Evolutionary conservation across 2,888 invertebrate genomes (phyloP), one percentile per base, ranked within the genome.

Genomic region (Trachelus stipa): DNA sequence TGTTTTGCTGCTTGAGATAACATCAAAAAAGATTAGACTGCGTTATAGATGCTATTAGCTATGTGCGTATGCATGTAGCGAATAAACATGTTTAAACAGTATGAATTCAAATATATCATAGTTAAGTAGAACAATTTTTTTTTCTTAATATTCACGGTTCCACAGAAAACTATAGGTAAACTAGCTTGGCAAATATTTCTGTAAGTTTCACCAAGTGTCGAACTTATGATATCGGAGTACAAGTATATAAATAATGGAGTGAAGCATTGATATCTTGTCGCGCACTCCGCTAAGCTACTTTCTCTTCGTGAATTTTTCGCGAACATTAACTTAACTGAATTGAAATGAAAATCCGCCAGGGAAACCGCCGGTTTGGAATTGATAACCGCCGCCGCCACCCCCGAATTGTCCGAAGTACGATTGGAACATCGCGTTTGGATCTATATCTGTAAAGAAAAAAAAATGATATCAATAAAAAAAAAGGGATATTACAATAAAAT

Each of bases 351-450:
- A 96, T 73, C 94, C 93, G 11, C 93, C 94, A 0, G 95, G 94
- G 90, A 93, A 94, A 34, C 93, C 92, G 56, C 90, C 90, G 11
- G 92, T 91, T 69, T 92, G 92, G 90, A 94, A 94, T 83, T 94
- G 94, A 86, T 93, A 94, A 81, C 92, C 93, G 33, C 89, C 86
- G 77, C 92, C 92, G 35, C 92, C 92, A 33, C 93, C 92, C 73
- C 93, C 93, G 87, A 86, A 85, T 37, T 92, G 91, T 6, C 94
- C 94, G 93, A 96, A 97, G 94, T 97, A 97, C 4, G 95, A 94
- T 88, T 96, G 96, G 94, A 97, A 97, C 91, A 97, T 95, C 90
- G 95, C 95, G 89, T 95, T 95, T 11, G 97, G 96, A 92, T 97
- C 97, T 87, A 97, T 94, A 90, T 96, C 95, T 93, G 94, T 86